Base-by-base conservation (phyloP, 2,888 invertebrate genomes). In the Lasius platythorax region DNA sequence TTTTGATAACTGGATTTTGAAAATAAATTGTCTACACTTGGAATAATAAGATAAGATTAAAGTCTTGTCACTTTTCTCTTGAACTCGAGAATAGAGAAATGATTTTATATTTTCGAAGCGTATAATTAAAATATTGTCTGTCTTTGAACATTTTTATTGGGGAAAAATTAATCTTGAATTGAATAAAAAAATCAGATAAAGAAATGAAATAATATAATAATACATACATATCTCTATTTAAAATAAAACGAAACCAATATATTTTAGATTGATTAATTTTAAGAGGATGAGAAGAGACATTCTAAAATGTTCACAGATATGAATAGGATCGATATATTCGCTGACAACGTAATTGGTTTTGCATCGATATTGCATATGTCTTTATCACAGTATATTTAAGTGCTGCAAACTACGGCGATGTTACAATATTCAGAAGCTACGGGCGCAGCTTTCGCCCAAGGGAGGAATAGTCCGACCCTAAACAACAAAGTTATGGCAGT, bases 391-490 rank as follows among this genome's bases (percentile, higher is more conserved):
- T 23, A 6, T 28, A 56, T 30, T 23, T 58, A 78, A 72, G 75
- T 43, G 73, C 56, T 70, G 43, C 72, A 78, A 70, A 78, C 23
- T 72, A 56, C 30, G 8, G 5, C 30, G 56, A 30, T 40, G 72
- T 43, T 72, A 72, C 56, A 72, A 78, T 78, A 70, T 78, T 78
- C 78, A 78, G 56, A 33, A 58, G 56, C 40, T 56, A 56, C 53
- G 3, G 53, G 12, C 53, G 23, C 28, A 43, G 66, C 67, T 67
- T 43, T 15, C 15, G 15, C 56, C 56, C 43, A 43, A 53, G 76
- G 72, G 56, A 70, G 23, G 11, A 66, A 72, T 58, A 72, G 40
- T 78, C 43, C 66, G 40, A 30, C 23, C 43, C 43, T 58, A 70
- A 78, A 78, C 73, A 43, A 58, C n/a, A 30, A 72, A 78, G 72